Conservation (phyloP, 2,113 vertebrate genomes). For the Mustela lutreola region DNA sequence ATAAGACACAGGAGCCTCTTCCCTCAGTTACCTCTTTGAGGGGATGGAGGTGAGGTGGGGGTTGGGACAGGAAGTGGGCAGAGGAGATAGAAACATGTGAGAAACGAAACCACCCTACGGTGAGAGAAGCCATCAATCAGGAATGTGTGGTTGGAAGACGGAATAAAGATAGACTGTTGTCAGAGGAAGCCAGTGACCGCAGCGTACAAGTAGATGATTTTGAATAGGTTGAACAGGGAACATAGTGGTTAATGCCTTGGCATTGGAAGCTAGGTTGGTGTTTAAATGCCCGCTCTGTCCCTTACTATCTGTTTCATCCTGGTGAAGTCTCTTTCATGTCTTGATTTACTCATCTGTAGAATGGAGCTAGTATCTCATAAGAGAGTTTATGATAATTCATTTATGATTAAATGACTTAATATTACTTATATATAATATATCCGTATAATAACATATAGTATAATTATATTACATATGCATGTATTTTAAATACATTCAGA, state of each 20-base stretch:
- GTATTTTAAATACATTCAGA: not conserved
- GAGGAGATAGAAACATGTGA: not conserved
- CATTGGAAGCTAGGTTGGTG: not conserved
- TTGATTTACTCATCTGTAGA: constrained; percentile 3
- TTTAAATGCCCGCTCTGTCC: not conserved
- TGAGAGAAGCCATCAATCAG: not conserved
- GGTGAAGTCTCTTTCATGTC: not conserved
- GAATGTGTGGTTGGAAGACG: not conserved
- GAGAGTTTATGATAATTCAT: not conserved
- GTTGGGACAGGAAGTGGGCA: not conserved
- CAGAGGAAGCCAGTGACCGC: not conserved
- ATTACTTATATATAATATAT: not conserved
- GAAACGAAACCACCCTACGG: not conserved
- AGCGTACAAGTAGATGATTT: not conserved
- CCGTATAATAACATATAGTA: not conserved
- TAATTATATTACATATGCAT: not conserved
- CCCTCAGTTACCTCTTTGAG: not conserved
- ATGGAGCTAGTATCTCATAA: not conserved
- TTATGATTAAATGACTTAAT: not conserved
- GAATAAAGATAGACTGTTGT: not conserved
- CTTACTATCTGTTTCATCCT: not conserved
- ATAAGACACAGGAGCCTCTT: not conserved
- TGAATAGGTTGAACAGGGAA: not conserved
- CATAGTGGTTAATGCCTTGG: not conserved
- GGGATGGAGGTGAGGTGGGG: not conserved